A percentile compares a stretch with the other conserved stretches of the same genome.
phyloP scores from a whole-genome alignment of 2,888 invertebrate species.

The Uloborus plumipes region DNA sequence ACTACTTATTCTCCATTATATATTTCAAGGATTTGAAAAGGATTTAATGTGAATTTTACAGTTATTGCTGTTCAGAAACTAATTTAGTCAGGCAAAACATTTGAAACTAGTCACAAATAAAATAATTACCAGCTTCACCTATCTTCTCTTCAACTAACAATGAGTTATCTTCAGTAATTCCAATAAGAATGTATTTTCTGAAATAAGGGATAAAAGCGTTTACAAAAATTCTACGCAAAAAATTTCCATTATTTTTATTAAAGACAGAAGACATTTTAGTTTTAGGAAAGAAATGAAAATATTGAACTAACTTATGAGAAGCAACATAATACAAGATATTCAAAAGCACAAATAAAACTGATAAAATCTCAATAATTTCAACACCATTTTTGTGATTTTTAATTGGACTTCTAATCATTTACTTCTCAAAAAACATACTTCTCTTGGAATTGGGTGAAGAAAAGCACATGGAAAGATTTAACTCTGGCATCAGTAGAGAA shows the following conservation, averaged over 20 bases:
- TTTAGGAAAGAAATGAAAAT: background rate
- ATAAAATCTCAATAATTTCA: no score
- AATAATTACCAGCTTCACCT: conserved; percentile 27
- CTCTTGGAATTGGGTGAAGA: conserved; percentile 86
- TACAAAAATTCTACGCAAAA: background rate
- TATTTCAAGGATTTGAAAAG: no score
- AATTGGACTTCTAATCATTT: no score
- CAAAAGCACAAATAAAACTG: no score
- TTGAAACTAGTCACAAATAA: no score
- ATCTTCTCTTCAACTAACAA: conserved; percentile 56
- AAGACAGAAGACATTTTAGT: background rate
- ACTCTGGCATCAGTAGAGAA: conserved; percentile 79
- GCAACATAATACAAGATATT: no score
- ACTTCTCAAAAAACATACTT: conserved; percentile 71
- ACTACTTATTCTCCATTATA: no score
- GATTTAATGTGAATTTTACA: no score
- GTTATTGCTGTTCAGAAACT: no score
- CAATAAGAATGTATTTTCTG: conserved; percentile 56
- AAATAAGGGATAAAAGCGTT: conserved; percentile 15
- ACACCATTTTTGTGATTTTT: no score
- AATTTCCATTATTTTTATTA: background rate
- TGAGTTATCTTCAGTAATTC: conserved; percentile 35
- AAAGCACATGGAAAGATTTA: conserved; percentile 76
- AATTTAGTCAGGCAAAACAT: no score
- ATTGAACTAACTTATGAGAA: no score